Percentiles rank a stretch among this genome's conserved stretches.
Conservation (phyloP, 2,113 vertebrate genomes). For the Glaucidium brasilianum region DNA sequence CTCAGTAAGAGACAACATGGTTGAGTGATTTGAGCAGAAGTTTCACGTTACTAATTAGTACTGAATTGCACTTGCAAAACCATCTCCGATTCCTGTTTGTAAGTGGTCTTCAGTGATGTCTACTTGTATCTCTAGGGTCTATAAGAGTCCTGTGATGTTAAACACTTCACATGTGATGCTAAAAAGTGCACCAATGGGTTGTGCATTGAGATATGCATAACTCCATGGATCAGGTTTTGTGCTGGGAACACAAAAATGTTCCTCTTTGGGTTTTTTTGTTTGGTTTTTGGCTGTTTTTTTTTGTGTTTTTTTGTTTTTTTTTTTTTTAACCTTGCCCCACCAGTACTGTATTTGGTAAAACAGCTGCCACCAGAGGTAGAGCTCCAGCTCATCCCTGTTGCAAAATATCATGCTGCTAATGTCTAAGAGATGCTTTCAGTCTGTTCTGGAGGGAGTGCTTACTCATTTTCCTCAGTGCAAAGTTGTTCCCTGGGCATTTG, state of each 20-base stretch:
- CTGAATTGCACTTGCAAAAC: not conserved
- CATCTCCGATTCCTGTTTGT: not conserved
- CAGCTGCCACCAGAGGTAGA: not conserved
- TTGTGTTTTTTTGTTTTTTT: not conserved
- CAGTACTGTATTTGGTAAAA: not conserved
- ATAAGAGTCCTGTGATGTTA: not conserved
- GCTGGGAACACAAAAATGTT: accelerated
- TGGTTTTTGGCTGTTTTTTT: not conserved
- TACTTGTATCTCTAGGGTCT: not conserved
- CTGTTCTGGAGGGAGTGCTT: not conserved
- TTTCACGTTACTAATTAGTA: not conserved
- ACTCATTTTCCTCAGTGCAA: not conserved
- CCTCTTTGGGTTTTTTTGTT: not conserved
- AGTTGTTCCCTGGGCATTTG: conserved; percentile 38
- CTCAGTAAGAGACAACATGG: accelerated
- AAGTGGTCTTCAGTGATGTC: not conserved
- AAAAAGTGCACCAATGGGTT: not conserved
- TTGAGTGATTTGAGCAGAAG: not conserved
- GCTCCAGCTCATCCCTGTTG: not conserved
- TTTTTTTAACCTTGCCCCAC: not conserved
- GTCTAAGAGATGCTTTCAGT: not conserved
- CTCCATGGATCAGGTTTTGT: not conserved
- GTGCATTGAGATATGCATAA: too few relatives aligned
- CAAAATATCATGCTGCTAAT: not conserved
- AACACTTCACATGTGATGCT: not conserved